A percentile compares a stretch with the other conserved stretches of the same genome.
phyloP scores from a whole-genome alignment of 2,888 invertebrate species.

The Acronicta leporina region DNA sequence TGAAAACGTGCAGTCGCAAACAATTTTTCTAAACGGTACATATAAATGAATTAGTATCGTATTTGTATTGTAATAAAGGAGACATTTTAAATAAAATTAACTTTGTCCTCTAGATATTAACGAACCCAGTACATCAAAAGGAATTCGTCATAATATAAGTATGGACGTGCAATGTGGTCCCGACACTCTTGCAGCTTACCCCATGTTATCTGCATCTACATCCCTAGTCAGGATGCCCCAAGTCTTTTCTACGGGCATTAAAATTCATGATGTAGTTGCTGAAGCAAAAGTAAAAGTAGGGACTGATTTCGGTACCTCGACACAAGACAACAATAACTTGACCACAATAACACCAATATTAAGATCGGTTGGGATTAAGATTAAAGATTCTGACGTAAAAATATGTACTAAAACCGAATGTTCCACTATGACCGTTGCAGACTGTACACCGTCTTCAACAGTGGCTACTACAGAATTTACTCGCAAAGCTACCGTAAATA shows the following conservation, averaged over 20 bases:
- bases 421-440: slow-evolving; percentile 51
- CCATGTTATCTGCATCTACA: slow-evolving; percentile 67
- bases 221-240: slow-evolving; percentile 67
- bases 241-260: slow-evolving; percentile 64
- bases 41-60: neutral
- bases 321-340: slow-evolving; percentile 46
- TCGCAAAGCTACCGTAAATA: slow-evolving; percentile 14
- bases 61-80: neutral
- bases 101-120: slow-evolving; percentile 74
- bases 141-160: slow-evolving; percentile 73
- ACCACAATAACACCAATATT: slow-evolving; percentile 57
- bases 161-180: slow-evolving; percentile 83
- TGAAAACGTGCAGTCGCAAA: slow-evolving; percentile 68
- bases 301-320: slow-evolving; percentile 65
- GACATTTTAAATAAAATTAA: slow-evolving; percentile 1
- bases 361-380: slow-evolving; percentile 66
- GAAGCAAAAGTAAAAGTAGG: slow-evolving; percentile 52
- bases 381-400: slow-evolving; percentile 67
- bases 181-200: slow-evolving; percentile 62
- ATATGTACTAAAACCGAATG: slow-evolving; percentile 42
- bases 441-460: slow-evolving; percentile 2
- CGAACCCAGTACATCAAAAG: slow-evolving; percentile 86
- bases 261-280: slow-evolving; percentile 64
- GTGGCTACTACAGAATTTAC: slow-evolving; percentile 8
- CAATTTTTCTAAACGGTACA: slow-evolving; percentile 79